Evolutionary conservation across 1,140 invertebrate genomes (phyloP).

Genomic region (Brachionus sp.): DNA sequence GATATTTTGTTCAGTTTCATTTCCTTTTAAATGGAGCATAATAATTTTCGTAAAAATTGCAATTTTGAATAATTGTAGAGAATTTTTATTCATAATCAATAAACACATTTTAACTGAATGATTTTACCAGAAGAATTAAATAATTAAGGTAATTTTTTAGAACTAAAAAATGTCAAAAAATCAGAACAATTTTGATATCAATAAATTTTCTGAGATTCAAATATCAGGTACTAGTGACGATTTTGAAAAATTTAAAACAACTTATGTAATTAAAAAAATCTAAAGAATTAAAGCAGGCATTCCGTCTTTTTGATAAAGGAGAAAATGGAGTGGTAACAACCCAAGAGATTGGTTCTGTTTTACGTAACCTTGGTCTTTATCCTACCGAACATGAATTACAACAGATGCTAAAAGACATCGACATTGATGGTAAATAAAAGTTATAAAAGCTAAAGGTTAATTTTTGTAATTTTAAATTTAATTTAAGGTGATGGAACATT

Average conservation of each 20-base stretch:
- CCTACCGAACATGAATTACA: constrained; percentile 48
- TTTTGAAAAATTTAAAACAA: too few species aligned
- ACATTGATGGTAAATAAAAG: constrained; percentile 39
- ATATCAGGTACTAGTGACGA: neutral
- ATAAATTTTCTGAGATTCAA: constrained; percentile 33
- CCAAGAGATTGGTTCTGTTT: constrained; percentile 47
- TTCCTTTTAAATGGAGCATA: neutral
- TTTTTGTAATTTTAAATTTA: neutral
- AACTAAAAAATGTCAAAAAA: neutral
- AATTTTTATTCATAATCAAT: too few species aligned
- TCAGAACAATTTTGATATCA: neutral
- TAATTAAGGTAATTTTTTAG: too few species aligned
- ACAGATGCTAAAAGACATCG: constrained; percentile 47
- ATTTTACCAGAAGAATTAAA: too few species aligned
- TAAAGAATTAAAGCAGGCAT: constrained; percentile 48
- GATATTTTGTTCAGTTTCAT: neutral
- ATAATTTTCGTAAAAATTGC: neutral
- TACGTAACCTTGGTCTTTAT: constrained; percentile 47
- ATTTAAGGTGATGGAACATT: constrained; percentile 32
- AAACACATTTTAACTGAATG: too few species aligned
- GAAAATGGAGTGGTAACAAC: constrained; percentile 47
- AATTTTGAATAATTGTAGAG: too few species aligned
- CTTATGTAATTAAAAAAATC: neutral
- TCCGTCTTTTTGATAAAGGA: constrained; percentile 49
- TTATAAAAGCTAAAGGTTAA: neutral